Evolutionary conservation across 2,113 vertebrate species (phyloP).

Genomic region (Scopus umbretta): DNA sequence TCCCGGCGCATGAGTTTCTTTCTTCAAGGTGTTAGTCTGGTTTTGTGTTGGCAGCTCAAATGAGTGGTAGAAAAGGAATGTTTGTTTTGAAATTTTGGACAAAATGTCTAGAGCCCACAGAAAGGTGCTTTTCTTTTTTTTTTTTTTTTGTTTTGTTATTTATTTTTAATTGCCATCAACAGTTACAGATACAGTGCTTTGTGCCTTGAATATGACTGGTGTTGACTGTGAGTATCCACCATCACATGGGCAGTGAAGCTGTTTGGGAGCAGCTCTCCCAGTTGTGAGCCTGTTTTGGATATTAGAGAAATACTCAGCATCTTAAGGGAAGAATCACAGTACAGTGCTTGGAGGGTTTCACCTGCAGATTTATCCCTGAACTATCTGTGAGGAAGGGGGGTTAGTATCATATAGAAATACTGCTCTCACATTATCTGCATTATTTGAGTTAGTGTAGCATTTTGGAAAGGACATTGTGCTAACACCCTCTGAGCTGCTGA

Average conservation of each 20-base stretch:
- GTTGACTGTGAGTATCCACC: background rate
- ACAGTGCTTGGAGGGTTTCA: background rate
- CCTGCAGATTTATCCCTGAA: background rate
- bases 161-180: background rate
- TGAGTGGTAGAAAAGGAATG: background rate
- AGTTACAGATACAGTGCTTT: background rate
- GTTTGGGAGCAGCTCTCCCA: background rate
- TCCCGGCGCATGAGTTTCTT: background rate
- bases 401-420: background rate
- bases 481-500: background rate
- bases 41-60: background rate
- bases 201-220: background rate
- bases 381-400: background rate
- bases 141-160: no score
- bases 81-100: background rate
- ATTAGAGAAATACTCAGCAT: background rate
- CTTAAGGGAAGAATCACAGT: background rate
- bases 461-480: background rate
- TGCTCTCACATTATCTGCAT: background rate
- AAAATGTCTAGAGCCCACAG: background rate
- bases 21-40: background rate
- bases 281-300: background rate
- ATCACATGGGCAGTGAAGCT: background rate
- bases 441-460: background rate
- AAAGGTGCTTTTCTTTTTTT: background rate